Evolutionary conservation across 1,140 invertebrate genomes (phyloP).

Genomic region (Bombus fervidus): DNA sequence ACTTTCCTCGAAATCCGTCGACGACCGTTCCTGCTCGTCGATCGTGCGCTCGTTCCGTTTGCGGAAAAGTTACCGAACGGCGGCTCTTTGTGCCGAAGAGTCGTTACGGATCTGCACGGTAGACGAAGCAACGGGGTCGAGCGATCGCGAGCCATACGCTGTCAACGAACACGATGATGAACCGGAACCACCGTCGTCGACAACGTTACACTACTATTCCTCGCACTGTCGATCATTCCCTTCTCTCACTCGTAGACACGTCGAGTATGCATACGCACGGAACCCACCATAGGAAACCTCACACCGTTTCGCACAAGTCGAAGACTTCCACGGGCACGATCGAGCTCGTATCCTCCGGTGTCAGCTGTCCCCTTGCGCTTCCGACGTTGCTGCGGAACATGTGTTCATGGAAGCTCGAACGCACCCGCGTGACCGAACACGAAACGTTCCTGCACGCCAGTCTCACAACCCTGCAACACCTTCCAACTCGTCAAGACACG

Average conservation of each 20-base stretch:
- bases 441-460: not conserved
- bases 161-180: slow-evolving; percentile 23
- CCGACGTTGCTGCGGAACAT: not conserved
- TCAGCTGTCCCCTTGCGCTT: slow-evolving; percentile 5
- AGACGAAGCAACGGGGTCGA: not conserved
- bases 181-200: not conserved
- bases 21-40: not conserved
- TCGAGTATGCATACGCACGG: not conserved
- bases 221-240: slow-evolving; percentile 10
- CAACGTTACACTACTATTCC: not conserved
- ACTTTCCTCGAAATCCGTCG: not conserved
- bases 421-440: not conserved
- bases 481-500: not conserved
- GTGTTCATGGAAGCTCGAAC: not conserved
- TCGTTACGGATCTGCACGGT: not conserved
- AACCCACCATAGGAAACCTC: not conserved
- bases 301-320: not conserved
- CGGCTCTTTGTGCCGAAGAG: too few relatives aligned
- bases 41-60: not conserved
- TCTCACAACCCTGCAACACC: not conserved
- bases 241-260: not conserved
- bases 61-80: not conserved
- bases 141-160: slow-evolving; percentile 33
- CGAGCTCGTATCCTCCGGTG: not conserved
- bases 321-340: not conserved